Conservation (phyloP, 2,888 invertebrate genomes). For the Melinopterus prodromus region DNA sequence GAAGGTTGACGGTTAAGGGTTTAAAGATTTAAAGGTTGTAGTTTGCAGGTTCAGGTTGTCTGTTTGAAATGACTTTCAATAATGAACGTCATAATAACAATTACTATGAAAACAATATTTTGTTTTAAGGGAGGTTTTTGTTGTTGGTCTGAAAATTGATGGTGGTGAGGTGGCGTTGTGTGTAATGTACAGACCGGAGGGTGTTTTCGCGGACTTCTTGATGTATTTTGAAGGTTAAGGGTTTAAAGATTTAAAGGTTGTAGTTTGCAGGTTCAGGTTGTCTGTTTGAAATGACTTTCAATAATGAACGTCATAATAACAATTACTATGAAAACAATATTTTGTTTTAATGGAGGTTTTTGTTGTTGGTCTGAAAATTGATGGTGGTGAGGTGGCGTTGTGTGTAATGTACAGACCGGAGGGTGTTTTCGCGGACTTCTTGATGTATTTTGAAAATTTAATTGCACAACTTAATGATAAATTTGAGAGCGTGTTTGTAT, state of each 20-base stretch:
- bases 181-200: not conserved
- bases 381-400: not conserved
- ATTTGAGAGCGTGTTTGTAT: not conserved
- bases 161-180: not conserved
- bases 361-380: not conserved
- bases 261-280: too few relatives aligned
- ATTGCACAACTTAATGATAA: not conserved
- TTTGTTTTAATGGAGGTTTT: not conserved
- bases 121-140: not conserved
- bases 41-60: too few relatives aligned
- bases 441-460: not conserved
- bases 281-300: too few relatives aligned
- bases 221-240: not conserved
- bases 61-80: too few relatives aligned
- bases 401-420: not conserved
- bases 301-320: too few relatives aligned
- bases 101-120: too few relatives aligned
- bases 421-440: not conserved
- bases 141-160: not conserved
- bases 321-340: too few relatives aligned
- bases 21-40: too few relatives aligned
- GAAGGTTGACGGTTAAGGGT: not conserved
- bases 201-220: not conserved
- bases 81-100: too few relatives aligned
- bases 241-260: too few relatives aligned